A percentile compares a stretch with the other conserved stretches of the same genome.
These are phyloP conservation scores for Corydoras maculifer DNA, from an alignment of 2,113 vertebrate genomes.

Conservation along the genomic window DNA sequence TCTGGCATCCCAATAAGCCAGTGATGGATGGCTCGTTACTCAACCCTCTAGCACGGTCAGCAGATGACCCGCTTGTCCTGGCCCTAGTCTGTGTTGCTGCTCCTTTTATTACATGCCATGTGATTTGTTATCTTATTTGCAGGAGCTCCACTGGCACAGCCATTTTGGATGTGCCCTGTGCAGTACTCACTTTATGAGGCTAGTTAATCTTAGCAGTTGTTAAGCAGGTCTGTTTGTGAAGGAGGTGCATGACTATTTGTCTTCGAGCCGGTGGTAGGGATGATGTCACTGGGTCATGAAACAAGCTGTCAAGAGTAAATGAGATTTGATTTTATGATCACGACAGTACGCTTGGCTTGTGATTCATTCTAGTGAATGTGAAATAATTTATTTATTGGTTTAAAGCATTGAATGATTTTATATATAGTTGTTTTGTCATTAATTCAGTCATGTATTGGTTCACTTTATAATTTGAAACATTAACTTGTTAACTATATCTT, in stretches of 20 bases:
- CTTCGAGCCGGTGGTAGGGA: not conserved
- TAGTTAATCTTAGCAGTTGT: conserved; percentile 28
- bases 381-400: not conserved
- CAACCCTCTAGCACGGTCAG: conserved; percentile 7
- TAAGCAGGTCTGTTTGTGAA: conserved; percentile 32
- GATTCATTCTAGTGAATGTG: not conserved
- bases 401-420: too few species aligned
- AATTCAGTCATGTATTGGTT: too few species aligned
- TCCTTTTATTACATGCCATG: conserved; percentile 7
- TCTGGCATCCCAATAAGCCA: conserved; percentile 25
- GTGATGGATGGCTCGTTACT: conserved; percentile 30
- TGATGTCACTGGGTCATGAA: not conserved
- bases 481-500: too few species aligned
- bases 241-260: conserved; percentile 13
- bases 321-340: conserved; percentile 8
- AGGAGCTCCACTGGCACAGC: not conserved
- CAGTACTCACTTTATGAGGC: conserved; percentile 19
- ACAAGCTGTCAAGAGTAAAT: conserved; percentile 9
- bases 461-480: too few species aligned
- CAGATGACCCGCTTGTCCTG: conserved; percentile 19
- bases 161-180: not conserved
- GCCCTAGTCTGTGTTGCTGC: conserved; percentile 1
- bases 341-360: not conserved
- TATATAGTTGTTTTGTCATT: too few species aligned
- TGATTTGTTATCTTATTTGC: conserved; percentile 30